Conservation (phyloP, 1,140 invertebrate species). For the Drosophila triauraria region DNA sequence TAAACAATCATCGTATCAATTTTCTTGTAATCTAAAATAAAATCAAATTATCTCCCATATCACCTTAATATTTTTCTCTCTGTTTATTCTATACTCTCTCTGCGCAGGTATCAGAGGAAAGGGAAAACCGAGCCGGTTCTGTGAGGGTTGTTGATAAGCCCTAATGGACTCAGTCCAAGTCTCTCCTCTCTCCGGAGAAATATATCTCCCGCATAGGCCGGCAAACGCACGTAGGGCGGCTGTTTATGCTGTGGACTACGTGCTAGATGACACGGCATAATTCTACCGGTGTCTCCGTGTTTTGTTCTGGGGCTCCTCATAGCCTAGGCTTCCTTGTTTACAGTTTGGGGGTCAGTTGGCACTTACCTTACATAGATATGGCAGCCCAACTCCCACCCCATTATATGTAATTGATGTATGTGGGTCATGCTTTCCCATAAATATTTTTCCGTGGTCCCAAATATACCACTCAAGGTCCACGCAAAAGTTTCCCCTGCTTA, state of each 20-base stretch:
- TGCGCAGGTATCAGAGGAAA: constrained; percentile 69
- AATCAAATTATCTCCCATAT: neutral
- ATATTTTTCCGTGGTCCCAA: neutral
- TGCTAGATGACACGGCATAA: constrained; percentile 71
- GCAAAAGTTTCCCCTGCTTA: constrained; percentile 5
- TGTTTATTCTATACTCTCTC: neutral
- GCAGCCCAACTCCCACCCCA: constrained; percentile 5
- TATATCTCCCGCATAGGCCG: constrained; percentile 23
- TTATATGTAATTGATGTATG: constrained; percentile 26
- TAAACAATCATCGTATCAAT: neutral
- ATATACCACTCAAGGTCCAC: constrained; percentile 18
- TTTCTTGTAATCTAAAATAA: neutral
- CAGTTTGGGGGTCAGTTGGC: constrained; percentile 60
- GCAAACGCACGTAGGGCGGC: constrained; percentile 62
- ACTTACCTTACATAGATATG: constrained; percentile 27
- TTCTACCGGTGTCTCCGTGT: constrained; percentile 11
- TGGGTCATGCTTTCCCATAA: constrained; percentile 31
- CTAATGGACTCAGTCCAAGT: constrained; percentile 11
- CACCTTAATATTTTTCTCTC: neutral
- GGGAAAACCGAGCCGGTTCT: constrained; percentile 56
- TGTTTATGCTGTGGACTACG: constrained; percentile 65
- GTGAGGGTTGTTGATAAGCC: constrained; percentile 67
- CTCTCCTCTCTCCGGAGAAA: constrained; percentile 12
- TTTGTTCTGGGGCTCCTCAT: constrained; percentile 1
- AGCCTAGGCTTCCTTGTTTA: constrained; percentile 45